phyloP scores from a whole-genome alignment of 2,888 invertebrate genomes.

The Iselma pallidipennis region DNA sequence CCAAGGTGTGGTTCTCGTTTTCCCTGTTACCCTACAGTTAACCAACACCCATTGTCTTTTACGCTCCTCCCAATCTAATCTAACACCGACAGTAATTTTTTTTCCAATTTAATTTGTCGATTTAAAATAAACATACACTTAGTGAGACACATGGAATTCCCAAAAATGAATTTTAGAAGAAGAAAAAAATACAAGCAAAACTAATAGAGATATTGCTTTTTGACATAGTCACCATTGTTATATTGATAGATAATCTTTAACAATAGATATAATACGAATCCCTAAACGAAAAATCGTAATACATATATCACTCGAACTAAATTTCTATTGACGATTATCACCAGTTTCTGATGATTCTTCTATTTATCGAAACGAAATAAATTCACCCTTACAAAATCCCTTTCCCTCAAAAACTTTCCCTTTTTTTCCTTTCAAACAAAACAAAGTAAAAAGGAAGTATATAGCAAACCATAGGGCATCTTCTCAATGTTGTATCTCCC shows the following conservation, averaged over 20 bases:
- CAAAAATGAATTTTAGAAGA: too few species aligned
- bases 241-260: not conserved
- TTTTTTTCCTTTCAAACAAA: not conserved
- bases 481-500: not conserved
- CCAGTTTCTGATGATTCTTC: not conserved
- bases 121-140: too few species aligned
- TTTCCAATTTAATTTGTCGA: too few species aligned
- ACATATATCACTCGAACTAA: not conserved
- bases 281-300: not conserved
- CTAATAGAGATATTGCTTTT: not conserved
- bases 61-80: constrained; percentile 45
- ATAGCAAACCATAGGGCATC: not conserved
- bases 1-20: constrained; percentile 48
- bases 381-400: not conserved
- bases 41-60: constrained; percentile 49
- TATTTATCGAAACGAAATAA: not conserved
- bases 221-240: not conserved
- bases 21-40: constrained; percentile 44
- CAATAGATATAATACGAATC: not conserved
- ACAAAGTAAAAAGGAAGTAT: not conserved
- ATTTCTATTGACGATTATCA: not conserved
- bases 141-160: too few species aligned
- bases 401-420: not conserved
- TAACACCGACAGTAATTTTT: constrained; percentile 17
- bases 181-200: too few species aligned